Evolutionary conservation across 2,888 invertebrate genomes (phyloP).

Genomic region (Sesia apiformis): DNA sequence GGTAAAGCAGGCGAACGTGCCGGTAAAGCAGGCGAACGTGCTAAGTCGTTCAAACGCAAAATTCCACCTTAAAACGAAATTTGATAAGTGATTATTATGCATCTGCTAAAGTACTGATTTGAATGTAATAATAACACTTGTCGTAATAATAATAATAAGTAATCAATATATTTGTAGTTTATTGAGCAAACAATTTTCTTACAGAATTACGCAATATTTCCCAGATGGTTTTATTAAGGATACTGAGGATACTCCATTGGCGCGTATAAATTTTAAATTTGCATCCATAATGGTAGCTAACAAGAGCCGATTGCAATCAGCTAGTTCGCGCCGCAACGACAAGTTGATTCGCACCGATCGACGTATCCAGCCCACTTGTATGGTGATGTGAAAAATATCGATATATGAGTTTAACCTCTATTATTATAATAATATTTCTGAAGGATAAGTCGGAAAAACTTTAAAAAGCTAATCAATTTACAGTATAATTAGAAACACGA

Average conservation of each 20-base stretch:
- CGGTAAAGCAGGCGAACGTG: too few relatives aligned
- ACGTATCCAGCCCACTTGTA: conserved; percentile 21
- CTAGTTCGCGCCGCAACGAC: conserved; percentile 54
- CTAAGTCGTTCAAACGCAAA: too few relatives aligned
- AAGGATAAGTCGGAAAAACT: background rate
- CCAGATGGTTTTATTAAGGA: background rate
- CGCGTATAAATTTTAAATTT: conserved; percentile 60
- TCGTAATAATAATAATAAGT: too few relatives aligned
- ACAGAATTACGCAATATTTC: background rate
- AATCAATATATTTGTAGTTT: too few relatives aligned
- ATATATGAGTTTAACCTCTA: conserved; percentile 3
- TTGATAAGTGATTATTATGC: too few relatives aligned
- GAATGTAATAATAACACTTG: too few relatives aligned
- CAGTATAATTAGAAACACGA: too few relatives aligned
- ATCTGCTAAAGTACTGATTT: too few relatives aligned
- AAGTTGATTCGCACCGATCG: conserved; percentile 45
- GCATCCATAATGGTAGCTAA: conserved; percentile 61
- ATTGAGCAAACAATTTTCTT: background rate
- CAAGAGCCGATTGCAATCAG: conserved; percentile 57
- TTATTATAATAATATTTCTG: conserved; percentile 2
- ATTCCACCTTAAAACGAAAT: too few relatives aligned
- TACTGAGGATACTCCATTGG: background rate
- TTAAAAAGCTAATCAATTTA: too few relatives aligned
- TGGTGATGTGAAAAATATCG: conserved; percentile 17
- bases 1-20: too few relatives aligned